Evolutionary conservation across 2,888 invertebrate genomes (phyloP).

Genomic region (Drosophila lutescens): DNA sequence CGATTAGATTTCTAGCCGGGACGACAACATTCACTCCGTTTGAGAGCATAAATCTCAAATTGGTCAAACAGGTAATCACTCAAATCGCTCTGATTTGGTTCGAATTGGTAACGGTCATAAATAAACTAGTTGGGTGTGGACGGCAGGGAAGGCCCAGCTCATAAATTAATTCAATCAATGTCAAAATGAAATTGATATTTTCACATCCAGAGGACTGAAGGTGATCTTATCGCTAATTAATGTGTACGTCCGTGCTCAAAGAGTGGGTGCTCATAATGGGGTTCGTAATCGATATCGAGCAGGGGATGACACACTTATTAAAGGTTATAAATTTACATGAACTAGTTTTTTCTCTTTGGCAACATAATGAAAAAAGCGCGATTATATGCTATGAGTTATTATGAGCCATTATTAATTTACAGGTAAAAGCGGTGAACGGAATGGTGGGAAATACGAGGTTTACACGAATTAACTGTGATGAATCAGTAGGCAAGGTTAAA

Average conservation of each 20-base stretch:
- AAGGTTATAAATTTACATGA: conserved; percentile 52
- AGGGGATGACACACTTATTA: conserved; percentile 52
- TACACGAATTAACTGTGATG: too few species aligned
- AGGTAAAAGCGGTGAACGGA: not conserved
- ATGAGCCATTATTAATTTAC: conserved; percentile 9
- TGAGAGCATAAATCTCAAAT: conserved; percentile 67
- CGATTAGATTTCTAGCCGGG: conserved; percentile 18
- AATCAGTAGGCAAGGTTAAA: too few species aligned
- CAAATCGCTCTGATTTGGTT: conserved; percentile 70
- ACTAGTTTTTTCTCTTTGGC: conserved; percentile 33
- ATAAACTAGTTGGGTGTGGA: conserved; percentile 36
- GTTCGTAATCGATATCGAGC: conserved; percentile 34
- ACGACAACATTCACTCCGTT: conserved; percentile 4
- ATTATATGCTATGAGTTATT: conserved; percentile 23
- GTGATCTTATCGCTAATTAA: conserved; percentile 76
- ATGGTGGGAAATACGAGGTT: not conserved
- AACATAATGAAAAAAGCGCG: conserved; percentile 3
- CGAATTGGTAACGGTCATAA: conserved; percentile 61
- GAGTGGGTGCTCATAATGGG: conserved; percentile 22
- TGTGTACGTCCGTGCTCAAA: conserved; percentile 44
- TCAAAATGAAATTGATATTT: conserved; percentile 68
- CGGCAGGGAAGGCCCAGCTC: conserved; percentile 34
- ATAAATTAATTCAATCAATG: conserved; percentile 76
- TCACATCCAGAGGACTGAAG: conserved; percentile 31
- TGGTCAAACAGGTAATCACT: conserved; percentile 70